These are phyloP conservation scores for Takifugu flavidus DNA, from an alignment of 2,113 vertebrate species.

Conservation along the genomic window DNA sequence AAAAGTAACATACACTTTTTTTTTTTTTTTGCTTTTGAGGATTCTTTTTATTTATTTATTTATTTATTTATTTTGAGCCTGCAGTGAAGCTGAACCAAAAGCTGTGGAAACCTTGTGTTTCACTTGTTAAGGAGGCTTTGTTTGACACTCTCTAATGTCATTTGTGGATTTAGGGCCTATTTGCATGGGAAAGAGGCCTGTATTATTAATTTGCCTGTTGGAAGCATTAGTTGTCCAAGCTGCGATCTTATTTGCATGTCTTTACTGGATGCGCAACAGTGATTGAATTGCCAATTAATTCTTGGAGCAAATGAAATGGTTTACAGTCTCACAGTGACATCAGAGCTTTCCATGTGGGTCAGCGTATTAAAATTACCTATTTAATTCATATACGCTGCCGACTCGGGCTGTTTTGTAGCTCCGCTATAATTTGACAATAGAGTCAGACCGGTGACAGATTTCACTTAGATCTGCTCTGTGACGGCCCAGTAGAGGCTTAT, in stretches of 20 bases:
- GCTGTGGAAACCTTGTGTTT: slow-evolving; percentile 45
- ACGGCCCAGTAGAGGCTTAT: slow-evolving; percentile 19
- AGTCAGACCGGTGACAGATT: no score
- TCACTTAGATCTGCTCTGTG: slow-evolving; percentile 31
- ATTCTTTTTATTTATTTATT: slow-evolving; percentile 17
- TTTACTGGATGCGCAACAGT: slow-evolving; percentile 55
- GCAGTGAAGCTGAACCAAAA: slow-evolving; percentile 36
- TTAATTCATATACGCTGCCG: slow-evolving; percentile 25
- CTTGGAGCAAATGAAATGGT: slow-evolving; percentile 32
- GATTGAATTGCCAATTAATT: slow-evolving; percentile 60
- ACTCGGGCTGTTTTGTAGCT: slow-evolving; percentile 38
- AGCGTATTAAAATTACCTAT: slow-evolving; percentile 22
- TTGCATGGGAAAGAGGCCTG: slow-evolving; percentile 64
- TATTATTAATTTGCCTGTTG: slow-evolving; percentile 66
- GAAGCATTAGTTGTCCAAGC: slow-evolving; percentile 59
- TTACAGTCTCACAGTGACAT: slow-evolving; percentile 21
- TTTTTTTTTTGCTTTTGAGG: slow-evolving; percentile 19
- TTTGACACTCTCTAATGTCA: slow-evolving; percentile 61
- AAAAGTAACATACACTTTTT: slow-evolving; percentile 24
- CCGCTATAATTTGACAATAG: slow-evolving; percentile 36
- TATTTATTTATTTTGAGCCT: slow-evolving; percentile 9
- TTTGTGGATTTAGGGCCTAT: slow-evolving; percentile 68
- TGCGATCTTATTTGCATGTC: slow-evolving; percentile 67
- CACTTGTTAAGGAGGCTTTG: slow-evolving; percentile 69
- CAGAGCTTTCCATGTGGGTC: slow-evolving; percentile 22